Base-by-base conservation (phyloP, 1,140 invertebrate species). In the Dendrolimus punctatus region DNA sequence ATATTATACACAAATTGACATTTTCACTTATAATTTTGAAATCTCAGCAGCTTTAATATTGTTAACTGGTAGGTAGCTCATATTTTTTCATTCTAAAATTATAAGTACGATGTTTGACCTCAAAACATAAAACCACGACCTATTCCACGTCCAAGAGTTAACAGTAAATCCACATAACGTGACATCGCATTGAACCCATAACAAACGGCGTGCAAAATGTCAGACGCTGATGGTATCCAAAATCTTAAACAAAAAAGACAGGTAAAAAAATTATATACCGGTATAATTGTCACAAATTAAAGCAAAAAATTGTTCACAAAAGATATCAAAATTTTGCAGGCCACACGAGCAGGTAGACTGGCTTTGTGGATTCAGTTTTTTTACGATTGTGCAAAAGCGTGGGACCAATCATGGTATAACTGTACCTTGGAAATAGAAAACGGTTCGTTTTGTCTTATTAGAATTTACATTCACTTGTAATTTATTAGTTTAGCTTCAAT, bases 231-330 rank as follows among this genome's bases (percentile, higher is more conserved):
- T 53, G 64, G 62, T 73, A 69, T 72, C 64, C 54, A 52, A 57
- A 62, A 71, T 69, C 58, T 46, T 39, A 52, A 63, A 68, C 63
- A 79, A 80, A 83, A 75, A 74, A 76, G 45, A 53, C 82, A 86
- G 83, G 83, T 86, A 86, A 86, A 86, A 23, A 86, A 84, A 79
- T 86, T 75, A 84, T 81, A 81, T 83, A 86, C 80, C 80, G 80
- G 71, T 84, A 86, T 86, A 86, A 86, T 86, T 86, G 80, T 84
- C 83, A 86, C 83, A 86, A 86, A 86, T 86, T 84, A 83, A 86
- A 76, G 80, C 83, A 86, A 86, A 86, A 86, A 84, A 73, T 53
- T 40, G 53, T 58, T 71, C 68, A 79, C 78, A 80, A 83, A 79
- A 81, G 83, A 72, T 86, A 86, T 86, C 83, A 86, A 86, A 78